Percentiles rank a stretch among this genome's conserved stretches.
Conservation (phyloP, 2,888 invertebrate species). For the Andrena haemorrhoa region DNA sequence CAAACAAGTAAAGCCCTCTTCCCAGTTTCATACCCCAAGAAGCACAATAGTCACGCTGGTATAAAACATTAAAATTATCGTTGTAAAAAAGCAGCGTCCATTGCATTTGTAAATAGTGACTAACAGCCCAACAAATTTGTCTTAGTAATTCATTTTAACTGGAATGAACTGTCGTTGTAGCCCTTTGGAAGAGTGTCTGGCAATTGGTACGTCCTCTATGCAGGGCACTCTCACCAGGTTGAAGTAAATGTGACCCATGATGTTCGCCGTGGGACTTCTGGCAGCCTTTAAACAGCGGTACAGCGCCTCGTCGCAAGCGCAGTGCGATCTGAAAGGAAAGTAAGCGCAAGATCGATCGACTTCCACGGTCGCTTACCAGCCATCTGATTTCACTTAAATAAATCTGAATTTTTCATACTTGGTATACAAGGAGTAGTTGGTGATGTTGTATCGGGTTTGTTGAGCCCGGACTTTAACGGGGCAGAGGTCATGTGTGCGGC, state of each 20-base stretch:
- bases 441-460: constrained; percentile 91
- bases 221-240: constrained; percentile 92
- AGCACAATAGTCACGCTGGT: background rate
- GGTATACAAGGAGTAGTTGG: constrained; percentile 93
- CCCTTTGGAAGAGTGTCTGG: constrained; percentile 35
- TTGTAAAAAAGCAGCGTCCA: background rate
- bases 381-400: background rate
- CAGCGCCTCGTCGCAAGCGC: constrained; percentile 93
- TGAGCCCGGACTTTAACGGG: constrained; percentile 92
- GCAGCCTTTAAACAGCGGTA: constrained; percentile 92
- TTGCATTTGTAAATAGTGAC: background rate
- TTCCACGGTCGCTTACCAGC: too few relatives aligned
- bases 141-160: constrained; percentile 65
- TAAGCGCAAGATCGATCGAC: background rate
- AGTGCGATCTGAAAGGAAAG: constrained; percentile 89
- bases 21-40: background rate
- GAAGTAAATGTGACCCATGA: constrained; percentile 95
- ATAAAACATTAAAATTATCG: constrained; percentile 34
- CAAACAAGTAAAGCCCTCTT: constrained; percentile 6
- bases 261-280: constrained; percentile 89
- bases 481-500: constrained; percentile 95
- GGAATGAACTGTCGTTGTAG: constrained; percentile 68
- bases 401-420: constrained; percentile 86
- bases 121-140: background rate
- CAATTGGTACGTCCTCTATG: constrained; percentile 86